Conservation (phyloP, 2,888 invertebrate genomes). For the Branchinecta sandiegonensis region DNA sequence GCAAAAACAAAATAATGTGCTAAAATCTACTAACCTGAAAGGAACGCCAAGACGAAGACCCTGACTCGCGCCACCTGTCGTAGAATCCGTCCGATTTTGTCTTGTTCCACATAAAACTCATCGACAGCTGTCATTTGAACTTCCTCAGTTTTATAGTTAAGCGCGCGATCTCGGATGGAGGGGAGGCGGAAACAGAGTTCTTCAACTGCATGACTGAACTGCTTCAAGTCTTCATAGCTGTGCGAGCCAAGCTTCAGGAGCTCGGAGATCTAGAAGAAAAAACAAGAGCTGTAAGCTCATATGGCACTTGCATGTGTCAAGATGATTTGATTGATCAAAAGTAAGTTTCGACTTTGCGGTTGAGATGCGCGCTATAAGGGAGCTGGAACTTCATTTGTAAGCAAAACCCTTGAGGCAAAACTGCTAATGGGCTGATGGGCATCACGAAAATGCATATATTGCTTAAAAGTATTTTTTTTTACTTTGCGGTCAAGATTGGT, state of each 20-base stretch:
- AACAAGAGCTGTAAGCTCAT: too few species aligned
- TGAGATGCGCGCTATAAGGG: too few species aligned
- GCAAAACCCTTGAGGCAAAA: too few species aligned
- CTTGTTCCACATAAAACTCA: constrained; percentile 77
- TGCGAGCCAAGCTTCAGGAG: constrained; percentile 88
- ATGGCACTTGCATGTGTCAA: too few species aligned
- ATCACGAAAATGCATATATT: too few species aligned
- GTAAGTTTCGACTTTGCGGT: too few species aligned
- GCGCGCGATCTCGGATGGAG: constrained; percentile 71
- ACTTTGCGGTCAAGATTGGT: too few species aligned
- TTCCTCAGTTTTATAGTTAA: constrained; percentile 90
- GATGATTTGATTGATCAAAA: too few species aligned
- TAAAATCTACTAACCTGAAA: constrained; percentile 49
- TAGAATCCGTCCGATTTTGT: constrained; percentile 61
- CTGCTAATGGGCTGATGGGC: too few species aligned
- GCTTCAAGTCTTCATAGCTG: constrained; percentile 72
- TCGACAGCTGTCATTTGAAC: constrained; percentile 87
- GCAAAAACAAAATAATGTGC: not conserved
- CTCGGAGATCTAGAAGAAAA: constrained; percentile 56
- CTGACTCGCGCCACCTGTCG: constrained; percentile 89
- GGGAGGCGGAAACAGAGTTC: constrained; percentile 74
- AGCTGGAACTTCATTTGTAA: too few species aligned
- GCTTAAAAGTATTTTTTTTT: too few species aligned
- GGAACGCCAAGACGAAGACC: constrained; percentile 86
- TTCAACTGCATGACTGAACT: constrained; percentile 79